These are phyloP conservation scores for Caenorhabditis inopinata DNA, from an alignment of 1,140 invertebrate genomes.

Conservation along the genomic window DNA sequence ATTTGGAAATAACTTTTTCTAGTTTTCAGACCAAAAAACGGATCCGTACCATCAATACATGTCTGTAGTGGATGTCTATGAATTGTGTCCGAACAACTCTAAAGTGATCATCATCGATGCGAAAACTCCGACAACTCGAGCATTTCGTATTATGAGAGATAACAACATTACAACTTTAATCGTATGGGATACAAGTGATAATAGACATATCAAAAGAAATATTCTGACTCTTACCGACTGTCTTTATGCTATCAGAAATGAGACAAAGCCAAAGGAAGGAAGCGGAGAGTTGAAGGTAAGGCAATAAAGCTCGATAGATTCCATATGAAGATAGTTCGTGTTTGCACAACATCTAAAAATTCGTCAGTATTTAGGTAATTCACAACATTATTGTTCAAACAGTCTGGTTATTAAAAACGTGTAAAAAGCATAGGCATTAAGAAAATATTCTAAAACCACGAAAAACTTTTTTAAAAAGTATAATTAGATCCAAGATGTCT, in stretches of 20 bases:
- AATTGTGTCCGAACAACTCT: constrained; percentile 3
- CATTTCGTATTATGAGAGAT: not conserved
- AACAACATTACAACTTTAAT: not conserved
- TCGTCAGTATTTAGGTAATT: too few relatives aligned
- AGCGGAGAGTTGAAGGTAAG: too few relatives aligned
- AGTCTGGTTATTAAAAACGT: too few relatives aligned
- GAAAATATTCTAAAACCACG: too few relatives aligned
- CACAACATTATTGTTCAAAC: too few relatives aligned
- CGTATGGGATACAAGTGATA: not conserved
- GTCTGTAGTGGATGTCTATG: constrained; percentile 5
- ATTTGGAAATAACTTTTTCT: too few relatives aligned
- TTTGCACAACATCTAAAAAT: too few relatives aligned
- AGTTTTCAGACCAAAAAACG: constrained; percentile 21
- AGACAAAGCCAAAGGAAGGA: not conserved
- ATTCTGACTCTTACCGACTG: constrained; percentile 9
- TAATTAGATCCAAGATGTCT: not conserved
- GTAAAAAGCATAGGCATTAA: too few relatives aligned
- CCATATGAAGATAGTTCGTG: too few relatives aligned
- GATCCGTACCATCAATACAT: constrained; percentile 10
- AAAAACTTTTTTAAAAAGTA: too few relatives aligned
- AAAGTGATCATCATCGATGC: constrained; percentile 20
- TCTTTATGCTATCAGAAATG: not conserved
- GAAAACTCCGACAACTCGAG: not conserved
- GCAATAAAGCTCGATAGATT: too few relatives aligned
- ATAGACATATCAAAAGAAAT: not conserved